These are phyloP conservation scores for Sparidentex hasta DNA, from an alignment of 2,797 vertebrate genomes.

Conservation along the genomic window DNA sequence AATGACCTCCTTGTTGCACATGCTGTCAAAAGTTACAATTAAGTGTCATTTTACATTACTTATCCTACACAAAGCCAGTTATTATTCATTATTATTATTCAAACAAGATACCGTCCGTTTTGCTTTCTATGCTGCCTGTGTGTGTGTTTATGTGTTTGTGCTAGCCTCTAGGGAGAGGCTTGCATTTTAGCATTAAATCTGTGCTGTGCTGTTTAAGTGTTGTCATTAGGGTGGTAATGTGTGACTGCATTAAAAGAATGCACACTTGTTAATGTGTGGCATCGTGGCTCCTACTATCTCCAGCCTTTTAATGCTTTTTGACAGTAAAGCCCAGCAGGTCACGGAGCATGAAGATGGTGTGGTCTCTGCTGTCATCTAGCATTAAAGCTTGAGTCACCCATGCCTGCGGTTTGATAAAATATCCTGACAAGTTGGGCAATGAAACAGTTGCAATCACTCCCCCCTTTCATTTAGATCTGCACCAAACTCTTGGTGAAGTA, in stretches of 20 bases:
- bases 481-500: neutral
- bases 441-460: conserved; percentile 5
- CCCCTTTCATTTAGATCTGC: neutral
- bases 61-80: conserved; percentile 25
- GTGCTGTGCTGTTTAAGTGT: conserved; percentile 37
- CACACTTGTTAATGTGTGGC: conserved; percentile 39
- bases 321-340: conserved; percentile 62
- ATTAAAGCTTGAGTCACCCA: conserved; percentile 44
- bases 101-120: neutral
- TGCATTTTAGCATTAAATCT: conserved; percentile 1
- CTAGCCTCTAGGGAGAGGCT: conserved; percentile 12
- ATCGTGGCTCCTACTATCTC: conserved; percentile 35
- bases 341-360: conserved; percentile 40
- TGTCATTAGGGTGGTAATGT: conserved; percentile 27
- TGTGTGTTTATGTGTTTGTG: neutral
- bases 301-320: conserved; percentile 65
- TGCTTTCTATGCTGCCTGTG: neutral
- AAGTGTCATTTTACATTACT: neutral
- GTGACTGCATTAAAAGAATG: conserved; percentile 1
- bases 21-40: conserved; percentile 6
- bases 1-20: neutral
- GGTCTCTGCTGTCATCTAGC: conserved; percentile 61
- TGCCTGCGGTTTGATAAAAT: conserved; percentile 22
- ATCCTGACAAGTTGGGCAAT: conserved; percentile 6
- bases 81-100: conserved; percentile 18